phyloP scores from a whole-genome alignment of 2,888 invertebrate species.

The Pinctada fucata region DNA sequence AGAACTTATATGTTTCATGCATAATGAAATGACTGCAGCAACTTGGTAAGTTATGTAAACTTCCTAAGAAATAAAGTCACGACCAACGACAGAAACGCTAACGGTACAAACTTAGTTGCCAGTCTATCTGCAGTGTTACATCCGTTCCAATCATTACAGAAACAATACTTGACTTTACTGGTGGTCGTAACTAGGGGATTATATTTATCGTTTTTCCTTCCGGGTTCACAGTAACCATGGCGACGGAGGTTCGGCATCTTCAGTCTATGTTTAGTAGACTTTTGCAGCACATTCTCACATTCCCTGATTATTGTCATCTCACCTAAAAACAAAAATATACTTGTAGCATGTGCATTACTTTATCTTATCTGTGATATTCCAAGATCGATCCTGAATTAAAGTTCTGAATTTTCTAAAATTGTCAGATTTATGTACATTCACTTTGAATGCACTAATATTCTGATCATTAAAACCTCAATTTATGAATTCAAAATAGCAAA shows the following conservation, averaged over 20 bases:
- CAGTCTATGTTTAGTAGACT: slow-evolving; percentile 69
- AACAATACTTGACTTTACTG: slow-evolving; percentile 70
- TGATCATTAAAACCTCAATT: too few relatives aligned
- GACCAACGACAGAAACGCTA: slow-evolving; percentile 15
- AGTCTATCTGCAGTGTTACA: slow-evolving; percentile 67
- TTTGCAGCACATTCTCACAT: slow-evolving; percentile 70
- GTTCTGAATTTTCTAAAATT: too few relatives aligned
- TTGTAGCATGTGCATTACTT: too few relatives aligned
- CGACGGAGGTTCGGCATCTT: slow-evolving; percentile 74
- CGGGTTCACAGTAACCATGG: slow-evolving; percentile 75
- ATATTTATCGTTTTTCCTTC: slow-evolving; percentile 71
- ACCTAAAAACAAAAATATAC: slow-evolving; percentile 56
- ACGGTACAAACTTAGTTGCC: slow-evolving; percentile 13
- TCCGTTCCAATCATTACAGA: slow-evolving; percentile 76
- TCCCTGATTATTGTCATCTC: slow-evolving; percentile 73
- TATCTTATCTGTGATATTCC: too few relatives aligned
- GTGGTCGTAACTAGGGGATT: slow-evolving; percentile 63
- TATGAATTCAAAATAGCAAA: too few relatives aligned
- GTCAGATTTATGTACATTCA: too few relatives aligned
- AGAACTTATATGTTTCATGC: too few relatives aligned
- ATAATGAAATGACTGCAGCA: too few relatives aligned
- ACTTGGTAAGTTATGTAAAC: not conserved
- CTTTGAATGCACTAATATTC: too few relatives aligned
- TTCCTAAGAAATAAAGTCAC: slow-evolving; percentile 8
- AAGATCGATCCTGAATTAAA: too few relatives aligned